Conservation (phyloP, 2,113 vertebrate species). For the Alligator mississippiensis region DNA sequence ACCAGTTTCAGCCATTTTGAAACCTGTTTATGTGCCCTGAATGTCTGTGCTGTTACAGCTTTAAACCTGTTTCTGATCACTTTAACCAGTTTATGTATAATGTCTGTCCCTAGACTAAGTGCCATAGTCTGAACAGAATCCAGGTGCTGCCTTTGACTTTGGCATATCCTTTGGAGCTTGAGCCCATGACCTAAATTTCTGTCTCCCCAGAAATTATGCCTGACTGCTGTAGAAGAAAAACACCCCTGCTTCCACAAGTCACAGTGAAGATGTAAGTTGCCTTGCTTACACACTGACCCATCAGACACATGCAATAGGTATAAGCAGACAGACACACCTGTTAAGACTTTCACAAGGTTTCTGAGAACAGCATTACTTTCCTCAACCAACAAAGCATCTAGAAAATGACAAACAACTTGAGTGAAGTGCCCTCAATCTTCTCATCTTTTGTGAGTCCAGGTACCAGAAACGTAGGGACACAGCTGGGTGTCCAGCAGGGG, state of each 20-base stretch:
- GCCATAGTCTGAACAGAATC: too few relatives aligned
- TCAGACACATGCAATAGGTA: neutral
- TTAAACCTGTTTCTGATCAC: too few relatives aligned
- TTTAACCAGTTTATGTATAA: too few relatives aligned
- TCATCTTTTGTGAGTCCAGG: too few relatives aligned
- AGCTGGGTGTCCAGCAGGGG: too few relatives aligned
- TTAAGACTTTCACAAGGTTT: too few relatives aligned
- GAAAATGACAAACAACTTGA: neutral
- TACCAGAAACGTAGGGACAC: too few relatives aligned
- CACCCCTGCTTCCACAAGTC: neutral
- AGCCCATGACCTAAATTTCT: neutral
- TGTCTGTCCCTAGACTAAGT: too few relatives aligned
- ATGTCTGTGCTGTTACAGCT: too few relatives aligned
- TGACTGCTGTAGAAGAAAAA: neutral
- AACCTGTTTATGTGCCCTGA: too few relatives aligned
- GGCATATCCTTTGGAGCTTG: rapidly evolving
- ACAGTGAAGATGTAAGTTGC: neutral
- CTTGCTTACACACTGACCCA: neutral
- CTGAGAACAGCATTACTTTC: neutral
- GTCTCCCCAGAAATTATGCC: neutral
- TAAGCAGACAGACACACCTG: neutral
- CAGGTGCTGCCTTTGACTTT: neutral
- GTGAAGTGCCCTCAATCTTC: neutral
- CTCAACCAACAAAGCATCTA: neutral
- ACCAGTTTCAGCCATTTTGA: too few relatives aligned